Percentiles rank a stretch among this genome's conserved stretches.
Evolutionary conservation across 2,113 vertebrate genomes (phyloP).

Genomic region (Phyllostomus hastatus): DNA sequence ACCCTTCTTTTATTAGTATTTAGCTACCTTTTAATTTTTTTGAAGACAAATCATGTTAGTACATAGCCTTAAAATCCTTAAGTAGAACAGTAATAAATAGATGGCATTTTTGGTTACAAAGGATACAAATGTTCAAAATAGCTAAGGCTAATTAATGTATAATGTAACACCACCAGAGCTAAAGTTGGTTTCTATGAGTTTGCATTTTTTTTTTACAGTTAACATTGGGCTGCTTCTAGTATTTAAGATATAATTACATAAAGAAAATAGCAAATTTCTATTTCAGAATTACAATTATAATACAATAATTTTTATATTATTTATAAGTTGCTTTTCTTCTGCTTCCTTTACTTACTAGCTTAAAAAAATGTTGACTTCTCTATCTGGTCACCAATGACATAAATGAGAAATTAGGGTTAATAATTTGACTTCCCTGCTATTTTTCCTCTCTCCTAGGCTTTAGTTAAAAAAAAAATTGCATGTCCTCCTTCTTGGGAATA

Average conservation of each 20-base stretch:
- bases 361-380: background rate
- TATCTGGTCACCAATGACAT: background rate
- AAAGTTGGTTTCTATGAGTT: conserved; percentile 5
- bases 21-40: background rate
- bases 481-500: background rate
- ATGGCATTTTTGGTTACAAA: background rate
- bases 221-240: background rate
- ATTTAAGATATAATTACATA: conserved; percentile 21
- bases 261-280: background rate
- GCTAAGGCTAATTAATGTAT: background rate
- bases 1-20: background rate
- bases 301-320: background rate
- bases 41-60: background rate
- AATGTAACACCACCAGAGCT: background rate
- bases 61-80: background rate
- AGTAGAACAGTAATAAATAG: background rate
- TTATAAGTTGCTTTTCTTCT: conserved; percentile 18
- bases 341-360: background rate
- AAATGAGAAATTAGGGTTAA: background rate
- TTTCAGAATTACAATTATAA: conserved; percentile 19
- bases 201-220: conserved; percentile 9
- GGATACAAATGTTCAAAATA: background rate
- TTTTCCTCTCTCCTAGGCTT: background rate
- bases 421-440: background rate
- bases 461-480: background rate